Base-by-base conservation (phyloP, 2,797 vertebrate genomes). In the Leuciscus waleckii region DNA sequence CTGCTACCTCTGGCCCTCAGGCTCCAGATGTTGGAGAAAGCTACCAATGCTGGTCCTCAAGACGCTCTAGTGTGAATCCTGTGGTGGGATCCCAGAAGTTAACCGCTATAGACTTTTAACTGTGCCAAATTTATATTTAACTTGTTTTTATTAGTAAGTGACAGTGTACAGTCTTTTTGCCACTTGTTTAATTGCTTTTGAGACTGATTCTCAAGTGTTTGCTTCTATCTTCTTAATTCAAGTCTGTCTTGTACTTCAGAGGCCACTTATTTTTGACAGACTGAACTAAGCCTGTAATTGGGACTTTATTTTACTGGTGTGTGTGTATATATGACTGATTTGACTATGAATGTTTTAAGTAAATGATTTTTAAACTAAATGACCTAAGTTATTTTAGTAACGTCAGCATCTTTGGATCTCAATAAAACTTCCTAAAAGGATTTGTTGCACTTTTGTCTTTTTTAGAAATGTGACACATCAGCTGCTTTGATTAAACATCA, bases 1-100 rank as follows among this genome's bases (percentile, higher is more conserved):
- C 92, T 96, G 88, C 90, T 96, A 39, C 95, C 95, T 0, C 87
- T 96, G 84, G 95, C 95, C 23, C 91, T 95, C 32, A 92, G 93
- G 79, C 92, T 96, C 63, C 93, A 95, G 92, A 94, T 94, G 83
- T 90, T 96, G 87, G 95, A 95, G 82, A 91, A 94, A 49, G 88
- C 61, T 13, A 83, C 68, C 54, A 79, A 56, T 3, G 43, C 78
- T 21, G 85, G 26, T 26, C 41, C 88, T 65, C 89, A 89, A 41
- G 87, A 90, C 17, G 79, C 92, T 73, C 92, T 92, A 90, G 91
- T 39, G 77, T 29, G 8, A 41, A 1, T 2, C 10, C 67, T 16
- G 29, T 73, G 58, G 56, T 35, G 9, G 21, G 41, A 63, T 58
- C 63, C 54, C 10, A 9, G 16, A 61, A 29, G 63, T 13, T 26